Evolutionary conservation across 1,140 invertebrate species (phyloP), one percentile per base, ranked within the genome.

Genomic region (Neoseiulus cucumeris): DNA sequence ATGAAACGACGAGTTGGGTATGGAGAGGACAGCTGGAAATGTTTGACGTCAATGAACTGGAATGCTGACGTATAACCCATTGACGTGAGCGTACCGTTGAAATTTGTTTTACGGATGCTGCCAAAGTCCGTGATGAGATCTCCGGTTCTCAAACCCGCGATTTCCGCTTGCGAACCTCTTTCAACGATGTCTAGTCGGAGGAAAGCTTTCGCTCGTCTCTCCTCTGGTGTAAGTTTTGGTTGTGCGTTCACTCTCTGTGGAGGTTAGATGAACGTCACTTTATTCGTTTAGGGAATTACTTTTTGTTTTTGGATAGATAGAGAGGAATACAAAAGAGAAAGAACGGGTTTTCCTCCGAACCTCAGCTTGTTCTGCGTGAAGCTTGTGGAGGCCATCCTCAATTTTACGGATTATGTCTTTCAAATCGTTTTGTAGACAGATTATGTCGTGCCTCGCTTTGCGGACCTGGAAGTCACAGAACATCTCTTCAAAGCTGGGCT

Each of bases 351-450:
- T 44, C 42, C 42, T 44, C n/a, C n/a, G 33, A 39, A 74, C 71
- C 17, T 72, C 67, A 17, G 66, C 68, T 59, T 68, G 64, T 45
- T 69, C 67, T 7, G 71, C 72, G 70, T 82, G 80, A 22, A 87
- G 76, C 42, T 77, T 74, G 68, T 81, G 78, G 6, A 92, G 74
- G 22, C 83, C 84, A 66, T 80, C 76, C 73, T 94, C 89, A 68
- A 96, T 93, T 73, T 84, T 79, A 69, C 83, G 82, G 84, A 91
- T 91, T n/a, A 93, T 64, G 7, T 75, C 79, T 75, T 87, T 89
- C 72, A 87, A 83, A 75, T 95, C 91, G 79, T 92, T 95, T 77
- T 87, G 85, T n/a, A 94, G 76, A 76, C 85, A 90, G 71, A 90
- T 89, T 51, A 96, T 91, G 71, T 82, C 80, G 72, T 91, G 85